Conservation (phyloP, 2,113 vertebrate species). For the Aepyceros melampus region DNA sequence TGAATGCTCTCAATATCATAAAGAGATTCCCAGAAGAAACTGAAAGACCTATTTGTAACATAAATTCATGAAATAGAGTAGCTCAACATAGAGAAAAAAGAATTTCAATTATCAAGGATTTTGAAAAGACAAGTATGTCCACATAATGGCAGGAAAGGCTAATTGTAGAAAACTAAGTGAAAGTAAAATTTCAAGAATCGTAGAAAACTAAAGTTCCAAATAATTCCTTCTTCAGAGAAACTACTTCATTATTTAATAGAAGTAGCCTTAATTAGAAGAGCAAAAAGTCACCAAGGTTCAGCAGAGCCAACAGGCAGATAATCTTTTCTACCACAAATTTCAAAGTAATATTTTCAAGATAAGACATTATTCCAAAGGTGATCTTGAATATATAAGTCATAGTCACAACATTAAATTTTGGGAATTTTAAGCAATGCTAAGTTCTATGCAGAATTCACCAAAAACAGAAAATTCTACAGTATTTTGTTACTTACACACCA, state of each 20-base stretch:
- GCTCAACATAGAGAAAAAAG: neutral
- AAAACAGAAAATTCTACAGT: neutral
- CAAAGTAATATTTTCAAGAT: neutral
- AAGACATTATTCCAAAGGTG: neutral
- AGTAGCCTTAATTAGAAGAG: neutral
- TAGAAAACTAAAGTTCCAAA: conserved; percentile 42
- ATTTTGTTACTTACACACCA: neutral
- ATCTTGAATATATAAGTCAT: conserved; percentile 13
- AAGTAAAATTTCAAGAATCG: neutral
- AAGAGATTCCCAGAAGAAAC: conserved; percentile 61
- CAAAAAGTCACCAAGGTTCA: neutral
- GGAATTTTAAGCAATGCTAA: neutral
- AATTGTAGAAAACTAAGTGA: conserved; percentile 2
- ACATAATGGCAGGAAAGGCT: neutral
- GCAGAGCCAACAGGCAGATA: neutral
- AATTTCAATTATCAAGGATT: neutral
- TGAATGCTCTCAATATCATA: conserved; percentile 40
- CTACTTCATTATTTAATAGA: neutral
- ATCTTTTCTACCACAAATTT: neutral
- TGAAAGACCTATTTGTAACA: conserved; percentile 26
- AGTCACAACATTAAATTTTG: conserved; percentile 16
- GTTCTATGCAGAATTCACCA: neutral
- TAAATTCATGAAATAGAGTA: neutral
- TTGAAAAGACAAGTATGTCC: neutral
- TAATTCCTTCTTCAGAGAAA: neutral